Conservation (phyloP, 2,888 invertebrate species). For the Notodonta ziczac region DNA sequence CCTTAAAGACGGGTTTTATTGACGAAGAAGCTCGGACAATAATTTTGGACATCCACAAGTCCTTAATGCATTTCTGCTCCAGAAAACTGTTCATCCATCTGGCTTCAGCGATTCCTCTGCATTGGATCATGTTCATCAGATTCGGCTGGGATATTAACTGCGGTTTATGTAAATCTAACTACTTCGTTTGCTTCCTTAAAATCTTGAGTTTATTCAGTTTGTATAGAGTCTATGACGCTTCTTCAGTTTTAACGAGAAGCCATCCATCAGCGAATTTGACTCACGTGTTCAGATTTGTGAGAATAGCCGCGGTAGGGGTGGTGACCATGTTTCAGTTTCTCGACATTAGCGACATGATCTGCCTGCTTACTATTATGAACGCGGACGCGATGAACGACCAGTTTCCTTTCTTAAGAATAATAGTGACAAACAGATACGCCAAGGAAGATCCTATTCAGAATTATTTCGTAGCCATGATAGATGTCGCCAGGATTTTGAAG, state of each 20-base stretch:
- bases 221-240: conserved; percentile 37
- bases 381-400: conserved; percentile 10
- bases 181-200: conserved; percentile 32
- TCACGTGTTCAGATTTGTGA: conserved; percentile 34
- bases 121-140: conserved; percentile 40
- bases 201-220: conserved; percentile 32
- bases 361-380: conserved; percentile 25
- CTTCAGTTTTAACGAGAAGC: conserved; percentile 30
- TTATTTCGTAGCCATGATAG: conserved; percentile 3
- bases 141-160: conserved; percentile 37
- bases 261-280: conserved; percentile 15
- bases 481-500: conserved; percentile 41
- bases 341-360: conserved; percentile 30
- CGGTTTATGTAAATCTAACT: conserved; percentile 35
- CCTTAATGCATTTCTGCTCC: conserved; percentile 38
- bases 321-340: conserved; percentile 39
- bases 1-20: conserved; percentile 40
- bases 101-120: conserved; percentile 42
- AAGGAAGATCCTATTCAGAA: background rate
- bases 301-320: conserved; percentile 38
- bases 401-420: conserved; percentile 12
- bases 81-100: conserved; percentile 45
- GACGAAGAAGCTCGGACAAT: conserved; percentile 30
- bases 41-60: conserved; percentile 29
- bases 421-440: conserved; percentile 17